Conservation (phyloP, 2,113 vertebrate species). For the Myxocyprinus asiaticus region DNA sequence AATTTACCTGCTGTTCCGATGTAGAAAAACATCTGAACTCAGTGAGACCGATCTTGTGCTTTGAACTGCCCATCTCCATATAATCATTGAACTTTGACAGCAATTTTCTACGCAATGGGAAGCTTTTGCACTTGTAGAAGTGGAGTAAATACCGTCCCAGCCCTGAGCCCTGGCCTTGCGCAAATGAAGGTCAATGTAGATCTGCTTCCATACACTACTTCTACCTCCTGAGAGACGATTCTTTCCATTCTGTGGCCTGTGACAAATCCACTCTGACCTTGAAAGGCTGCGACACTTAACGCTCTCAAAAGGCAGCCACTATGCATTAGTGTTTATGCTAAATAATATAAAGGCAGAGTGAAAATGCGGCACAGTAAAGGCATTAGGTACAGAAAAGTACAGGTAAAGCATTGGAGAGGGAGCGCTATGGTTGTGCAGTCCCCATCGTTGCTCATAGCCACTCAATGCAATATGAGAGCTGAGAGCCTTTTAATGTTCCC, state of each 20-base stretch:
- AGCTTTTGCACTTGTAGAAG: constrained; percentile 30
- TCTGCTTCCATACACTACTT: background rate
- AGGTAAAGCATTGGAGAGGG: constrained; percentile 15
- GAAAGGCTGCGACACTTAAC: background rate
- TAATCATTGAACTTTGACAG: constrained; percentile 32
- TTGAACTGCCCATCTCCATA: background rate
- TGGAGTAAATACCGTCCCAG: constrained; percentile 26
- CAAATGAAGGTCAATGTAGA: constrained; percentile 14
- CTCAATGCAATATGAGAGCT: constrained; percentile 33
- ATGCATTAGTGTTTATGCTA: background rate
- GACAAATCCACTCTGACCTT: constrained; percentile 33
- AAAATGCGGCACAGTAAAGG: background rate
- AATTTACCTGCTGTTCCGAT: constrained; percentile 22
- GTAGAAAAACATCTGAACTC: background rate
- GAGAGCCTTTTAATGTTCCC: constrained; percentile 47
- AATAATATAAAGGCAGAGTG: background rate
- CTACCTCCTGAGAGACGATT: constrained; percentile 1
- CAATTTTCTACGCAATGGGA: background rate
- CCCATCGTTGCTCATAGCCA: constrained; percentile 32
- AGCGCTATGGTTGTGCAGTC: constrained; percentile 33
- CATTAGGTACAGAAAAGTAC: background rate
- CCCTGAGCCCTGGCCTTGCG: constrained; percentile 29
- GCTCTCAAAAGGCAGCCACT: background rate
- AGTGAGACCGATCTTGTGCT: background rate
- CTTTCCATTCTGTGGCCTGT: background rate